These are phyloP conservation scores for Neomonachus schauinslandi DNA, from an alignment of 2,113 vertebrate species.

Conservation along the genomic window DNA sequence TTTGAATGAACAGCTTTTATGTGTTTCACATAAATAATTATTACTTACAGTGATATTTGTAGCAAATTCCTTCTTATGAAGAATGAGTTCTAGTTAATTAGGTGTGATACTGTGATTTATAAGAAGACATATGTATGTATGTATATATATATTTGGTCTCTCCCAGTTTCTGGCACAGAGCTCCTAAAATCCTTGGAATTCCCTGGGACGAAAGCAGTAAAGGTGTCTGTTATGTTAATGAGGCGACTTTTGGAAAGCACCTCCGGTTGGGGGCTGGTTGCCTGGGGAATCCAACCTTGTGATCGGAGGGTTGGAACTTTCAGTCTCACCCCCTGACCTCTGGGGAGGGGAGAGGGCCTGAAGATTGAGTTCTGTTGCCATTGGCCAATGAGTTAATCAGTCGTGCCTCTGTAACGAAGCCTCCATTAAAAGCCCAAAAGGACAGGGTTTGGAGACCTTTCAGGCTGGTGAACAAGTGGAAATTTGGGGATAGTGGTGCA, in stretches of 20 bases:
- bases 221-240: background rate
- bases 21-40: slow-evolving; percentile 41
- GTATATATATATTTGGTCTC: background rate
- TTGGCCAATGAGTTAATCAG: background rate
- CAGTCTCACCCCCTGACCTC: background rate
- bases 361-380: background rate
- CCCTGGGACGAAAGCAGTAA: background rate
- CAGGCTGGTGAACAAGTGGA: background rate
- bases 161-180: background rate
- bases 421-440: background rate
- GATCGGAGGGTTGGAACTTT: background rate
- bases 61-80: background rate
- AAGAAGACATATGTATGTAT: background rate
- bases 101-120: background rate
- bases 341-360: background rate
- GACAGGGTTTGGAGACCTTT: background rate
- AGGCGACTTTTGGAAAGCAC: background rate
- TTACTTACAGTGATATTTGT: background rate
- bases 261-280: background rate
- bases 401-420: background rate
- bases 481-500: background rate
- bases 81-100: slow-evolving; percentile 13
- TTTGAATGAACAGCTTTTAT: slow-evolving; percentile 41
- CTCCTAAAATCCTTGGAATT: background rate
- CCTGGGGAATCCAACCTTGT: background rate